These are phyloP conservation scores for Erpornis zantholeuca DNA, from an alignment of 2,113 vertebrate species.

Conservation along the genomic window DNA sequence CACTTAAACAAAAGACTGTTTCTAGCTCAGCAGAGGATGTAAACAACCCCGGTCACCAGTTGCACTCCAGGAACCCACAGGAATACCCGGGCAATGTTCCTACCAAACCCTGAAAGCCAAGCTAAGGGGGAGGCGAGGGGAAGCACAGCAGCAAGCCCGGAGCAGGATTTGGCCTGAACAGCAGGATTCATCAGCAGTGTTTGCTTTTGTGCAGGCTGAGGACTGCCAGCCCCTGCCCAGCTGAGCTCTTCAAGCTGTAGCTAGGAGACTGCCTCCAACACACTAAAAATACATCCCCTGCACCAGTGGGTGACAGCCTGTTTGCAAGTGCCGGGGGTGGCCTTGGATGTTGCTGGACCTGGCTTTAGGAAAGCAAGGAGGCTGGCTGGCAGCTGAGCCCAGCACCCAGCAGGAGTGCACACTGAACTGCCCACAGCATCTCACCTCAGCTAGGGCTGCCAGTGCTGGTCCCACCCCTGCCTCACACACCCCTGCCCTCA, in stretches of 20 bases:
- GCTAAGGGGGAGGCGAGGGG: background rate
- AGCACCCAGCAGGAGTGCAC: rapidly evolving
- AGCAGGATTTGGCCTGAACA: background rate
- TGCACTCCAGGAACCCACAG: background rate
- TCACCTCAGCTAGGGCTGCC: rapidly evolving
- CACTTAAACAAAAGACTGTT: constrained; percentile 31
- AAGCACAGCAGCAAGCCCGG: background rate
- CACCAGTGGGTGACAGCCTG: background rate
- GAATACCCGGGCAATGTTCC: background rate
- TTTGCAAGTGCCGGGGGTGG: background rate
- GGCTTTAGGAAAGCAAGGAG: background rate
- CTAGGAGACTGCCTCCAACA: constrained; percentile 47
- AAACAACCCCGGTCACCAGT: background rate
- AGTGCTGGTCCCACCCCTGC: rapidly evolving
- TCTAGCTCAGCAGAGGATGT: background rate
- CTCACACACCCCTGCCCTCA: rapidly evolving
- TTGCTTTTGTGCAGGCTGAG: constrained; percentile 5
- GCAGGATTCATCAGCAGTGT: background rate
- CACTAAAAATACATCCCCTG: background rate
- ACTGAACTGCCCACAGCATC: rapidly evolving
- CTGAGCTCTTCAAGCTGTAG: constrained; percentile 19
- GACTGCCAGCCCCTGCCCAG: constrained; percentile 26
- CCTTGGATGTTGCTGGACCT: background rate
- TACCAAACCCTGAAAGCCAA: background rate
- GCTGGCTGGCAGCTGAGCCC: background rate